These are phyloP conservation scores for Uloborus plumipes DNA, from an alignment of 2,888 invertebrate genomes.

Conservation along the genomic window DNA sequence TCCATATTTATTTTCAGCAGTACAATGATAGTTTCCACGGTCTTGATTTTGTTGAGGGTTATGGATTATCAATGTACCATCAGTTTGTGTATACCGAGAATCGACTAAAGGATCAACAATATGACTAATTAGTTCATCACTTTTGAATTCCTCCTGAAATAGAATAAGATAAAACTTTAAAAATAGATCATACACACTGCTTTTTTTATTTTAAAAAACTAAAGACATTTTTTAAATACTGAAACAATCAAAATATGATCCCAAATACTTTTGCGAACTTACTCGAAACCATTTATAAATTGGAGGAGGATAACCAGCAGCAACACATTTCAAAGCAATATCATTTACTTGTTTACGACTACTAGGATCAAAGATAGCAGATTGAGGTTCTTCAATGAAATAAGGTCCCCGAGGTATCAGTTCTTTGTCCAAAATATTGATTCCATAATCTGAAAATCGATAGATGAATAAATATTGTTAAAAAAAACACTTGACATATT, in stretches of 20 bases:
- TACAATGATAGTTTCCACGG: conserved; percentile 91
- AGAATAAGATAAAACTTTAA: neutral
- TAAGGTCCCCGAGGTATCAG: conserved; percentile 89
- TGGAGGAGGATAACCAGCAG: conserved; percentile 86
- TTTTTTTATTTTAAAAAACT: neutral
- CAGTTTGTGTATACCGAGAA: conserved; percentile 86
- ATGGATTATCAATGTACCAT: conserved; percentile 90
- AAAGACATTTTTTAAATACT: neutral
- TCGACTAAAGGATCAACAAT: conserved; percentile 84
- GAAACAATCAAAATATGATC: neutral
- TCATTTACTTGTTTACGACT: conserved; percentile 79
- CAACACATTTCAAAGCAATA: conserved; percentile 78
- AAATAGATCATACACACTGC: neutral
- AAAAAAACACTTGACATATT: conserved; percentile 12
- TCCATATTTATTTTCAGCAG: conserved; percentile 90
- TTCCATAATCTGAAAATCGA: conserved; percentile 84
- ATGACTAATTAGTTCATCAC: conserved; percentile 80
- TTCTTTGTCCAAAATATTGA: conserved; percentile 84
- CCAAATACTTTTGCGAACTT: conserved; percentile 20
- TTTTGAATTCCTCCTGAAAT: conserved; percentile 81
- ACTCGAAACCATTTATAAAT: conserved; percentile 87
- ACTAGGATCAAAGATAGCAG: conserved; percentile 86
- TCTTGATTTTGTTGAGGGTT: conserved; percentile 84
- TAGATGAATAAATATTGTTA: neutral
- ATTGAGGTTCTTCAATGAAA: conserved; percentile 86